Conservation (phyloP, 1,140 invertebrate genomes). For the Lithobius niger region DNA sequence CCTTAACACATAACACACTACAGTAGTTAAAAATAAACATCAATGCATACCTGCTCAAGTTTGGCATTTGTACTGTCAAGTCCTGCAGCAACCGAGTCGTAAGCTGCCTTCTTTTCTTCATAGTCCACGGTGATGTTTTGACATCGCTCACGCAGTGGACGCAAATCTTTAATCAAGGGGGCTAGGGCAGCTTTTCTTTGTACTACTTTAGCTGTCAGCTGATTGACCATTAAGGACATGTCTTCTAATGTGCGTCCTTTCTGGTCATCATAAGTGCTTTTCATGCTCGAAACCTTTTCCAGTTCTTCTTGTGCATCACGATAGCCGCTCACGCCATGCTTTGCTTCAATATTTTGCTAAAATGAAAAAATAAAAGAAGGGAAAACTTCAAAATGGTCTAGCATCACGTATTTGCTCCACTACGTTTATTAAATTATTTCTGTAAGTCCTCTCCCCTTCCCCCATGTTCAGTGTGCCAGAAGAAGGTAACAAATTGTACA, state of each 20-base stretch:
- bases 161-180: constrained; percentile 48
- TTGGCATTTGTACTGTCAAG: constrained; percentile 42
- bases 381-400: too few relatives aligned
- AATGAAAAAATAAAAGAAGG: too few relatives aligned
- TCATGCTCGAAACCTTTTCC: constrained; percentile 42
- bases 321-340: constrained; percentile 39
- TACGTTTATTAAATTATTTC: too few relatives aligned
- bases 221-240: constrained; percentile 40
- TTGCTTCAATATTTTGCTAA: constrained; percentile 26
- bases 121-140: constrained; percentile 43
- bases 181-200: constrained; percentile 43
- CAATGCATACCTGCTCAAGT: constrained; percentile 40
- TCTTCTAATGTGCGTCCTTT: constrained; percentile 43
- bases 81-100: constrained; percentile 40
- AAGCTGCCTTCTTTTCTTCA: constrained; percentile 42
- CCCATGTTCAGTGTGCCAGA: too few relatives aligned
- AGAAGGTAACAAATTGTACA: too few relatives aligned
- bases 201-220: constrained; percentile 41
- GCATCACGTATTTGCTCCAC: too few relatives aligned
- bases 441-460: too few relatives aligned
- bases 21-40: constrained; percentile 9
- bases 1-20: too few relatives aligned
- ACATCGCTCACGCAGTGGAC: constrained; percentile 39
- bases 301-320: constrained; percentile 39
- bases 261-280: constrained; percentile 40